Evolutionary conservation across 2,888 invertebrate genomes (phyloP).

Genomic region (Plebejus argus): DNA sequence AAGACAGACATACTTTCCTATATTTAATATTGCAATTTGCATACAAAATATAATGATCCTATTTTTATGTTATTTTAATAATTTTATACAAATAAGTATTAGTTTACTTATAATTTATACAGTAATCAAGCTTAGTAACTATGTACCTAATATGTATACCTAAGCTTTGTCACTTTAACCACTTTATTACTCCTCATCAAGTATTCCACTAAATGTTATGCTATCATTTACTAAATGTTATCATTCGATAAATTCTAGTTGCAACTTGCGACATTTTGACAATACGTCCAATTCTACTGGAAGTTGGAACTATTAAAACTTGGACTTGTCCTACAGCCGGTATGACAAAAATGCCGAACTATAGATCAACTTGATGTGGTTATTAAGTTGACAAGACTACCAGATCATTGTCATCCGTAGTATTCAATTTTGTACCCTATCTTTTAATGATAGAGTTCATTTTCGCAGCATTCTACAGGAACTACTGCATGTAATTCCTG

Average conservation of each 20-base stretch:
- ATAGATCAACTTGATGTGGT: constrained; percentile 44
- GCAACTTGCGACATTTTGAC: constrained; percentile 42
- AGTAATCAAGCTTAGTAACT: too few relatives aligned
- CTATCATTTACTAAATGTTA: not conserved
- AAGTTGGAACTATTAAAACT: constrained; percentile 41
- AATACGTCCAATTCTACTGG: constrained; percentile 42
- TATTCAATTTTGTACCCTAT: constrained; percentile 11
- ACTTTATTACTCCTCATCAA: not conserved
- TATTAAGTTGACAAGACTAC: constrained; percentile 47
- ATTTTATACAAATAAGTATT: too few relatives aligned
- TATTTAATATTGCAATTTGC: too few relatives aligned
- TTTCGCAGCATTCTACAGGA: constrained; percentile 44
- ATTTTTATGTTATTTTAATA: too few relatives aligned
- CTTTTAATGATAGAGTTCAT: constrained; percentile 17
- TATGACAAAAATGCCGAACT: constrained; percentile 42
- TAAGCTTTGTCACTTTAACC: not conserved
- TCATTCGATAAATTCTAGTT: constrained; percentile 39
- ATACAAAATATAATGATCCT: too few relatives aligned
- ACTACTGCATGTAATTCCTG: constrained; percentile 24
- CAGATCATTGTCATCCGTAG: constrained; percentile 18
- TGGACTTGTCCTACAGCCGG: constrained; percentile 37
- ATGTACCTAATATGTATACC: too few relatives aligned
- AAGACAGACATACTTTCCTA: too few relatives aligned
- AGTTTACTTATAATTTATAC: too few relatives aligned
- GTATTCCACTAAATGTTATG: not conserved